Evolutionary conservation across 2,113 vertebrate genomes (phyloP), one percentile per base, ranked within the genome.

Genomic region (Nymphicus hollandicus): DNA sequence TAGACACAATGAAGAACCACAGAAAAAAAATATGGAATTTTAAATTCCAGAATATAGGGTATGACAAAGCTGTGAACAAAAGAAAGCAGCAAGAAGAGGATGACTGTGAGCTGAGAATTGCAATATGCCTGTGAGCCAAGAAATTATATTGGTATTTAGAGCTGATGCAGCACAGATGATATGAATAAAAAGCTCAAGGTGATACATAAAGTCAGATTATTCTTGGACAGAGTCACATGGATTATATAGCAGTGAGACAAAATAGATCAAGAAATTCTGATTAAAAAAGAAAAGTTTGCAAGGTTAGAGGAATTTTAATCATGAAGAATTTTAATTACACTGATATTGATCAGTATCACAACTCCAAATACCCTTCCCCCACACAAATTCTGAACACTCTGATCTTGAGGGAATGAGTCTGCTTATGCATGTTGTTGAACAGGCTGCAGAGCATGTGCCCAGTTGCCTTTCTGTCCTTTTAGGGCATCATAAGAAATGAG

Each of bases 251-350:
- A 17, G 58, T 86, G 70, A 46, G 55, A 7, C 11, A 95, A 91
- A 97, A 94, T 65, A 96, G 84, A 96, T 94, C 73, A 96, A 93
- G 90, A 88, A 89, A 96, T 73, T 70, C 71, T 94, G 85, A 91
- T 92, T 96, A 4, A 65, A 79, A 97, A 96, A 61, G 91, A 66
- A 49, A 63, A 81, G n/a, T 83, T 85, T 94, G 50, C 83, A 84
- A 96, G 68, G 66, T 85, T 91, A 96, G 47, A 92, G 17, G 27
- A 83, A 92, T 93, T 97, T 95, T 97, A 96, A 95, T 96, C 60
- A 95, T 49, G 49, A 81, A 41, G 85, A 96, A 88, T 95, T 97
- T 97, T 97, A 97, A 97, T 97, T 96, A 89, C 27, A 28, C 28
- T 89, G 80, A 73, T 96, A 96, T 92, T 93, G 91, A 97, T 96